Conservation (phyloP, 2,797 vertebrate species). For the Lepilemur septentrionalis region DNA sequence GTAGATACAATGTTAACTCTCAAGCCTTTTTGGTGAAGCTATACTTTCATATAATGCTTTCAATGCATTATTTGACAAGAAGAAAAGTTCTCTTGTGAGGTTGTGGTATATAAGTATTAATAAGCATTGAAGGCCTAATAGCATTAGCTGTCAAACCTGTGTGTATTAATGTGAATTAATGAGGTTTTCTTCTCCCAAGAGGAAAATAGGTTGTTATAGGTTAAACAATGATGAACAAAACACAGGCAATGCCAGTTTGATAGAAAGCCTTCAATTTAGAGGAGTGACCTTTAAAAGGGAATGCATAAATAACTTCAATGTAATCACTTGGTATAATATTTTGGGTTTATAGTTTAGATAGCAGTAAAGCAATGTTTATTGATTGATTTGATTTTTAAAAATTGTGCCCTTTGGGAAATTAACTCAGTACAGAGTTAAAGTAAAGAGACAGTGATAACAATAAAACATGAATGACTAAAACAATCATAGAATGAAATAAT, state of each 20-base stretch:
- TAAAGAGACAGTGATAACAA: slow-evolving; percentile 17
- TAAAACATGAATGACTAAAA: not conserved
- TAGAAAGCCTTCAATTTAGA: slow-evolving; percentile 47
- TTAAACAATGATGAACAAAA: slow-evolving; percentile 54
- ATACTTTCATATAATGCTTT: slow-evolving; percentile 8
- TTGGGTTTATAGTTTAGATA: slow-evolving; percentile 40
- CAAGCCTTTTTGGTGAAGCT: not conserved
- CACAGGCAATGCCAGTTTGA: slow-evolving; percentile 29
- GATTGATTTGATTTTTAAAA: slow-evolving; percentile 50
- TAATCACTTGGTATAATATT: slow-evolving; percentile 34
- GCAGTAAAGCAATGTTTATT: not conserved
- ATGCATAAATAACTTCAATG: slow-evolving; percentile 12
- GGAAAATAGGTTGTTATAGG: slow-evolving; percentile 36
- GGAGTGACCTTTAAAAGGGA: slow-evolving; percentile 62
- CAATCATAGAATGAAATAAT: slow-evolving; percentile 7
- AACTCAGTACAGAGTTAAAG: slow-evolving; percentile 20
- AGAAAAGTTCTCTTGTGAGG: slow-evolving; percentile 18
- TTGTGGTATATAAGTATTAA: not conserved
- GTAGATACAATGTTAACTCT: slow-evolving; percentile 4
- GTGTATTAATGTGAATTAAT: slow-evolving; percentile 57
- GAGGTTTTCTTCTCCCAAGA: slow-evolving; percentile 25
- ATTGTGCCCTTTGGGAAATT: slow-evolving; percentile 42
- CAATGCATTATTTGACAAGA: not conserved
- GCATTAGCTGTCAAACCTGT: slow-evolving; percentile 26
- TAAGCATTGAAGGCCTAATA: slow-evolving; percentile 33